Conservation (phyloP, 2,888 invertebrate genomes). For the Pasiphila rectangulata region DNA sequence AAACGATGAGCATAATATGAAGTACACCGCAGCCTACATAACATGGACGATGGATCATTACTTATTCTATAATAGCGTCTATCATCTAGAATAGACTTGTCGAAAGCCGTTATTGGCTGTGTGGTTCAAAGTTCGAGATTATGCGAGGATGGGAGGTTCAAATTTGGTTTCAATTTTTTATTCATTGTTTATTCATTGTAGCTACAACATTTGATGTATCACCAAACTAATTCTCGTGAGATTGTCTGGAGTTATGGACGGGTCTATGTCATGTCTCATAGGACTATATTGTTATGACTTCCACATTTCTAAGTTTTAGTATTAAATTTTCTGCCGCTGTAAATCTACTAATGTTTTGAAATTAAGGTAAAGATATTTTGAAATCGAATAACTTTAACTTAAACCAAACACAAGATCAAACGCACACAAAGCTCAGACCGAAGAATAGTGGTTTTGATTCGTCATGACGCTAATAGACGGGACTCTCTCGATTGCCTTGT, state of each 20-base stretch:
- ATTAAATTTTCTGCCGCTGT: no score
- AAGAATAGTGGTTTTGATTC: slow-evolving; percentile 56
- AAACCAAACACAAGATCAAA: slow-evolving; percentile 40
- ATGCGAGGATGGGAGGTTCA: slow-evolving; percentile 13
- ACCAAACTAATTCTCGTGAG: not conserved
- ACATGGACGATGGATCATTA: slow-evolving; percentile 45
- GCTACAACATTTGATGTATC: no score
- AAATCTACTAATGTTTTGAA: not conserved
- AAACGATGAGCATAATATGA: slow-evolving; percentile 38
- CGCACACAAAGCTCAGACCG: slow-evolving; percentile 37
- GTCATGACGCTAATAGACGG: slow-evolving; percentile 57
- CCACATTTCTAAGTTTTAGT: no score
- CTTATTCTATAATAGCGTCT: slow-evolving; percentile 60
- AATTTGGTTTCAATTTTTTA: no score
- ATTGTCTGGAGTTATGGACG: not conserved
- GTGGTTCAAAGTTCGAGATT: slow-evolving; percentile 31
- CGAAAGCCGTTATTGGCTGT: slow-evolving; percentile 54
- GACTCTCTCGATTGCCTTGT: slow-evolving; percentile 46
- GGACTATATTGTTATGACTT: not conserved
- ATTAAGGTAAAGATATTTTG: slow-evolving; percentile 5
- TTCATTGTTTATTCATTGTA: no score
- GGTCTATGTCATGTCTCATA: not conserved
- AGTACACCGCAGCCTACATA: slow-evolving; percentile 40
- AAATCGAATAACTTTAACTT: slow-evolving; percentile 28
- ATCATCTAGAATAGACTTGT: slow-evolving; percentile 59